phyloP scores from a whole-genome alignment of 2,113 vertebrate genomes.

The Damaliscus lunatus region DNA sequence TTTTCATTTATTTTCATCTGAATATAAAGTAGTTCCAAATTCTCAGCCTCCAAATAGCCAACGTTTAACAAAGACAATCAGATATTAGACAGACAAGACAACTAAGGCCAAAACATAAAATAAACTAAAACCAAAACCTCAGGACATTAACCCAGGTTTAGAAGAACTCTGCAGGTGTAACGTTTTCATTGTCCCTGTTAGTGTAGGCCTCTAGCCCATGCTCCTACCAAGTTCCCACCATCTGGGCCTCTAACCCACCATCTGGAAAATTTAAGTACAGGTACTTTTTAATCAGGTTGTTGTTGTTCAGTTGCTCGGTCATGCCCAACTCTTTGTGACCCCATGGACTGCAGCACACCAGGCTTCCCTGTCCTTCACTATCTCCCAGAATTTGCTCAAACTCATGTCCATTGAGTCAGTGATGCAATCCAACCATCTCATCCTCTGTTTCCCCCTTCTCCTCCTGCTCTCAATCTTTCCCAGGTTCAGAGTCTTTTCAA shows the following conservation, averaged over 20 bases:
- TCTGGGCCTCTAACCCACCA: not conserved
- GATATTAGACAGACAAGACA: not conserved
- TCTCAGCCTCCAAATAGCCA: not conserved
- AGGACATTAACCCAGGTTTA: not conserved
- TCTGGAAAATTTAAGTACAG: not conserved
- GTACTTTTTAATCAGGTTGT: not conserved
- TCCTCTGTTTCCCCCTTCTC: not conserved
- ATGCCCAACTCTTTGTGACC: not conserved
- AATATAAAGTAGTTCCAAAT: not conserved
- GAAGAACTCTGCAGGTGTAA: not conserved
- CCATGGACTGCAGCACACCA: not conserved
- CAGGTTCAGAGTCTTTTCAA: not conserved
- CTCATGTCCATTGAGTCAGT: not conserved
- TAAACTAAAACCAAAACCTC: not conserved
- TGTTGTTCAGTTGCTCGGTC: not conserved
- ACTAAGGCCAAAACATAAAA: not conserved
- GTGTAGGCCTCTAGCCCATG: not conserved
- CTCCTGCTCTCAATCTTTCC: not conserved
- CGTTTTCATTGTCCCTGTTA: not conserved
- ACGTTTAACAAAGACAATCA: not conserved
- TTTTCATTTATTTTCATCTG: not conserved
- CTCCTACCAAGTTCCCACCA: not conserved
- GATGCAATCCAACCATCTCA: not conserved
- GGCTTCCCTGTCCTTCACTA: not conserved
- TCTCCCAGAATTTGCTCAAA: not conserved